Conservation (phyloP, 2,888 invertebrate species). For the Heliconius aoede region DNA sequence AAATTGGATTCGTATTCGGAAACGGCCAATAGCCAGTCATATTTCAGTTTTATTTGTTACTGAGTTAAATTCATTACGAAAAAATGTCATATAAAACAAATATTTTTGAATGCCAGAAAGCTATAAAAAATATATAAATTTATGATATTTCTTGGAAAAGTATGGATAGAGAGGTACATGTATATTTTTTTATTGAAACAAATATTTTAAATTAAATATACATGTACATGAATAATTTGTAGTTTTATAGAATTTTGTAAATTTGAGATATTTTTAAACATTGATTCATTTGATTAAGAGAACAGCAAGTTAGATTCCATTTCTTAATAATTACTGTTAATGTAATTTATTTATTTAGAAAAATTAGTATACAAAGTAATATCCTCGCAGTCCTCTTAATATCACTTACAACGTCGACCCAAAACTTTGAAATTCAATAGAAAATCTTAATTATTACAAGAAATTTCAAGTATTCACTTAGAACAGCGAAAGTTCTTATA, state of each 20-base stretch:
- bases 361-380: background rate
- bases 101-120: slow-evolving; percentile 44
- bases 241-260: background rate
- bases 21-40: slow-evolving; percentile 48
- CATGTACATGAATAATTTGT: background rate
- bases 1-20: slow-evolving; percentile 51
- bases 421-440: background rate
- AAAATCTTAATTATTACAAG: background rate
- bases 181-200: background rate
- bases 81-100: slow-evolving; percentile 43
- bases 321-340: too few relatives aligned
- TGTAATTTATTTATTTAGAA: background rate
- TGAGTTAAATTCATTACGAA: slow-evolving; percentile 47
- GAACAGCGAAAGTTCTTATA: slow-evolving; percentile 16
- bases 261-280: background rate
- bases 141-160: too few relatives aligned
- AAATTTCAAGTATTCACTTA: slow-evolving; percentile 18
- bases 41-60: slow-evolving; percentile 51
- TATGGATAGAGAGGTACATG: too few relatives aligned
- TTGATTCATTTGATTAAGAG: too few relatives aligned
- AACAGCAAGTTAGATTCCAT: too few relatives aligned
- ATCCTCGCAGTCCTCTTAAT: background rate
- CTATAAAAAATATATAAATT: too few relatives aligned
- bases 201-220: background rate
- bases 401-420: background rate